Conservation (phyloP, 2,888 invertebrate genomes). For the Dryadula phaetusa region DNA sequence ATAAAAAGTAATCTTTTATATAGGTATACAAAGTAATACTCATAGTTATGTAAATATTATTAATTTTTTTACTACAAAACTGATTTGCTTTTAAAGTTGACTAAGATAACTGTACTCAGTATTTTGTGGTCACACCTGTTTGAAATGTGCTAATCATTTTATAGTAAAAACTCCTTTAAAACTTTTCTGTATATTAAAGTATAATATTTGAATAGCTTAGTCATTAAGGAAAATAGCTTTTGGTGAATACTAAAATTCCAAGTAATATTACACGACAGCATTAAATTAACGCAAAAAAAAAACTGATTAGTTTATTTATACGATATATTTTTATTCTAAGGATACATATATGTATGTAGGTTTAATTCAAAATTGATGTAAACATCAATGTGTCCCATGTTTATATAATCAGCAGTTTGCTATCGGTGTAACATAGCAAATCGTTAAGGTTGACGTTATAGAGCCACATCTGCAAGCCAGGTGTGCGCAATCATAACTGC, state of each 20-base stretch:
- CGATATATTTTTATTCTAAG: no score
- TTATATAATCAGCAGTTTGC: conserved; percentile 36
- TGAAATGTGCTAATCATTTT: conserved; percentile 4
- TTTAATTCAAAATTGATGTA: background rate
- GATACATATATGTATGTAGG: no score
- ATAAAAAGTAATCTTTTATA: background rate
- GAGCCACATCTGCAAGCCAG: conserved; percentile 64
- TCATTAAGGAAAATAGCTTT: conserved; percentile 19
- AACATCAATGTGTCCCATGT: conserved; percentile 10
- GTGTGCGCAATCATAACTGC: conserved; percentile 64
- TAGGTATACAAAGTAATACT: background rate
- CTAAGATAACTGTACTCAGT: conserved; percentile 31
- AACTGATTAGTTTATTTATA: no score
- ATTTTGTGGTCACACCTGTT: conserved; percentile 19
- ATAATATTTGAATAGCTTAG: background rate
- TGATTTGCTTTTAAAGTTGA: background rate
- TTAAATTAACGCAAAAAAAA: no score
- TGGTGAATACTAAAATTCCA: background rate
- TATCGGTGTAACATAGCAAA: conserved; percentile 58
- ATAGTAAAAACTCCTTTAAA: conserved; percentile 5
- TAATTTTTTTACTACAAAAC: background rate
- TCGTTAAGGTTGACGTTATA: conserved; percentile 57
- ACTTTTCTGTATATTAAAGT: background rate
- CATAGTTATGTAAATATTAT: background rate
- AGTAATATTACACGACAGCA: background rate